These are phyloP conservation scores for Alentia gelatinosa DNA, from an alignment of 2,888 invertebrate species.

Conservation along the genomic window DNA sequence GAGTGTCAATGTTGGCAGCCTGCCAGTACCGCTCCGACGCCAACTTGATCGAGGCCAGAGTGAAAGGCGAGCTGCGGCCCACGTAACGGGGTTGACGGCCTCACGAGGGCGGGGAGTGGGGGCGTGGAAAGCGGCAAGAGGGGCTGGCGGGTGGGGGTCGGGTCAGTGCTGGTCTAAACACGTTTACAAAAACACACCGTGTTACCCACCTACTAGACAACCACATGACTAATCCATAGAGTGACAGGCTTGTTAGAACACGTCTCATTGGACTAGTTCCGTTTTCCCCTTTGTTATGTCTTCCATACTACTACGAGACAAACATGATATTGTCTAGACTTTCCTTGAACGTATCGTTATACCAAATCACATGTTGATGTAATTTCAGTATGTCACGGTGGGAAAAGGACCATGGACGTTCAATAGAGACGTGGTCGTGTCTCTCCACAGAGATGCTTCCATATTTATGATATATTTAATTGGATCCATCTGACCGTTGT, in stretches of 20 bases:
- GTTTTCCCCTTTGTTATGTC: background rate
- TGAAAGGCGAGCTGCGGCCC: background rate
- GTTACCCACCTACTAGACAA: too few relatives aligned
- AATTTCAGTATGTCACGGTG: too few relatives aligned
- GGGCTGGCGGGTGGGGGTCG: background rate
- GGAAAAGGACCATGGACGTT: too few relatives aligned
- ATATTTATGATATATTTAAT: too few relatives aligned
- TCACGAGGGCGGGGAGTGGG: background rate
- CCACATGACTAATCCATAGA: too few relatives aligned
- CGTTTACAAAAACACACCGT: background rate
- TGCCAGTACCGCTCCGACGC: background rate
- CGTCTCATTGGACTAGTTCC: background rate
- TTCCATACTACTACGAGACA: too few relatives aligned
- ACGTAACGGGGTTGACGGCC: background rate
- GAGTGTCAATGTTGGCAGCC: constrained; percentile 19
- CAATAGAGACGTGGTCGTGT: too few relatives aligned
- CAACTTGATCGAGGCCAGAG: background rate
- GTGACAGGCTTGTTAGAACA: background rate
- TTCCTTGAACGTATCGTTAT: too few relatives aligned
- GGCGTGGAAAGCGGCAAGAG: background rate
- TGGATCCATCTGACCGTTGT: too few relatives aligned
- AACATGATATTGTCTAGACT: too few relatives aligned
- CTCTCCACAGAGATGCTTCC: too few relatives aligned
- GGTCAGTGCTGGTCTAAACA: background rate
- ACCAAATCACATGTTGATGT: too few relatives aligned